phyloP scores from a whole-genome alignment of 2,797 vertebrate genomes.

The Phalanger gymnotis region DNA sequence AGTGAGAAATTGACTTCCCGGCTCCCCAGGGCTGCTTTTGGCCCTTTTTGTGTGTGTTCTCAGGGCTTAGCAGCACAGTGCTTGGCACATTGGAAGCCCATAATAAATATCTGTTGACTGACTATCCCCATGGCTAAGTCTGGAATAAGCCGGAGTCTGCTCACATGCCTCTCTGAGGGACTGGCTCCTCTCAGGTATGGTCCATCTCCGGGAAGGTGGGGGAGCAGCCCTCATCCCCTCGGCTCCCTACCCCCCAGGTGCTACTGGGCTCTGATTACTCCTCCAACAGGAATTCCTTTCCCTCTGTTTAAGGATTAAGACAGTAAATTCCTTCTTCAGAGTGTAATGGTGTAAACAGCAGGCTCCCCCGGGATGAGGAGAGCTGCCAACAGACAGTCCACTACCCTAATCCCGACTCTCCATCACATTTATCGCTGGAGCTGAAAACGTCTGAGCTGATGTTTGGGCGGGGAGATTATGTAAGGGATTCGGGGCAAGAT shows the following conservation, averaged over 20 bases:
- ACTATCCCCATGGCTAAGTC: not conserved
- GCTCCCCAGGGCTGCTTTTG: not conserved
- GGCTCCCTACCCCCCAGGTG: not conserved
- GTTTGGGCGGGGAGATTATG: not conserved
- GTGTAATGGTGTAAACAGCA: not conserved
- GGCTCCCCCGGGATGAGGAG: not conserved
- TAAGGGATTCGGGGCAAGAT: not conserved
- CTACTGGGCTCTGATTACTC: not conserved
- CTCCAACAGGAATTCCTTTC: slow-evolving; percentile 5
- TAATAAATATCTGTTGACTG: not conserved
- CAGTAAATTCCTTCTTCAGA: slow-evolving; percentile 18
- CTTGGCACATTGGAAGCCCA: not conserved
- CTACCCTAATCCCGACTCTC: not conserved
- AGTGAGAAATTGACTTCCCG: not conserved
- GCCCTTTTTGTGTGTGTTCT: too few species aligned
- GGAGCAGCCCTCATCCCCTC: not conserved
- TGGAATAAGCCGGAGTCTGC: not conserved
- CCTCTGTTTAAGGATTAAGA: slow-evolving; percentile 23
- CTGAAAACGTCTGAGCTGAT: not conserved
- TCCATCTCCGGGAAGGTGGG: not conserved
- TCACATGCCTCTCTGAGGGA: not conserved
- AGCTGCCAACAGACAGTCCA: not conserved
- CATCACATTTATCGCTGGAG: not conserved
- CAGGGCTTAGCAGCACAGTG: not conserved
- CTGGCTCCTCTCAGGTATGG: not conserved